Conservation (phyloP, 2,113 vertebrate genomes). For the Isichthys henryi region DNA sequence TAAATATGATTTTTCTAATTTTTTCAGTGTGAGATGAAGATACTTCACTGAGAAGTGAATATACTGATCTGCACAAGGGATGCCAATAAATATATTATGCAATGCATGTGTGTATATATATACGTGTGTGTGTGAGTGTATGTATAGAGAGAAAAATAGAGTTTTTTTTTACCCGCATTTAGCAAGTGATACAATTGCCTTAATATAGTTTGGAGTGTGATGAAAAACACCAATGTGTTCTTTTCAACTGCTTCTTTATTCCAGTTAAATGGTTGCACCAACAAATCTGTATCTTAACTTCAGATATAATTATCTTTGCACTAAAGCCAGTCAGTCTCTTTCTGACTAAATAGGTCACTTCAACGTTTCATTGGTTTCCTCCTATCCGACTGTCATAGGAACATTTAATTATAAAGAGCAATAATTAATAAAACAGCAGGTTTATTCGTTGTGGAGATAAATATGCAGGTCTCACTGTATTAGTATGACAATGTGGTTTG, state of each 20-base stretch:
- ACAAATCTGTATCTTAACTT: neutral
- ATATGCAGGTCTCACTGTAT: neutral
- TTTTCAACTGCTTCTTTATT: neutral
- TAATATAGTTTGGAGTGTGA: neutral
- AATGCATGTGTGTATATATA: neutral
- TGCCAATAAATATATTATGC: neutral
- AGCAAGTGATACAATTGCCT: neutral
- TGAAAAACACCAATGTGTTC: neutral
- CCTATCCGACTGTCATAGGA: neutral
- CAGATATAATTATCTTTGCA: neutral
- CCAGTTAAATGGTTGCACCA: neutral
- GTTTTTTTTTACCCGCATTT: neutral
- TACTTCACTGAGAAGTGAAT: too few relatives aligned
- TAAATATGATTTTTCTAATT: too few relatives aligned
- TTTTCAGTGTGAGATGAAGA: too few relatives aligned
- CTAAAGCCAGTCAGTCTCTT: neutral
- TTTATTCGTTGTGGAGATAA: neutral
- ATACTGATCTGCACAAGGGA: too few relatives aligned
- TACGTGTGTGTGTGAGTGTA: neutral
- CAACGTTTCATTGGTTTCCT: neutral
- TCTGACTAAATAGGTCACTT: neutral
- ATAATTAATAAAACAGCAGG: slow-evolving; percentile 4
- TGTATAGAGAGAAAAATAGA: neutral
- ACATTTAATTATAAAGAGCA: neutral
- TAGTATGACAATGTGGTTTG: neutral